phyloP scores from a whole-genome alignment of 1,140 invertebrate genomes.

The Agrilus planipennis region DNA sequence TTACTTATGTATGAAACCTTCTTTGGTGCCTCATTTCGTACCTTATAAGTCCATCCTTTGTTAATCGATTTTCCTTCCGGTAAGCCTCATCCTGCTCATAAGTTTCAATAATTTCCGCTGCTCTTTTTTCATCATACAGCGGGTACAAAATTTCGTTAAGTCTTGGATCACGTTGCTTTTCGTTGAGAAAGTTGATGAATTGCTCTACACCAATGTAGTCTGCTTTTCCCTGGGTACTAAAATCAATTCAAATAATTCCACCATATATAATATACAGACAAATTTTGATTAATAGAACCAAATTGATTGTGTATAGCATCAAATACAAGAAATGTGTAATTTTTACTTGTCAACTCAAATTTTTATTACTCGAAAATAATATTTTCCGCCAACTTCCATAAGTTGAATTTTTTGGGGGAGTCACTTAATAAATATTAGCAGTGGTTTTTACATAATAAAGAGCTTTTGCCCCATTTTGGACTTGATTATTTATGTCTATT shows the following conservation, averaged over 20 bases:
- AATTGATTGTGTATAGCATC: no score
- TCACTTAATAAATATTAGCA: no score
- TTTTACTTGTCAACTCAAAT: no score
- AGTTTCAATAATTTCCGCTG: slow-evolving; percentile 82
- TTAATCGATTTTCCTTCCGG: slow-evolving; percentile 62
- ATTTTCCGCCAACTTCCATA: no score
- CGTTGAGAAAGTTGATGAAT: slow-evolving; percentile 92
- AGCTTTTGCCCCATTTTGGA: no score
- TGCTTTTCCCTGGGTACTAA: slow-evolving; percentile 78
- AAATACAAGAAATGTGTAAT: no score
- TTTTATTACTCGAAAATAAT: no score
- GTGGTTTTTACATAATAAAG: no score
- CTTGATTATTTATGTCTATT: no score
- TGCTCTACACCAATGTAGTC: slow-evolving; percentile 78
- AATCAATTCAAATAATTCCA: slow-evolving; percentile 7
- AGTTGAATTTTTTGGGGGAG: no score
- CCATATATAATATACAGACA: not conserved
- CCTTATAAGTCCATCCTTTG: slow-evolving; percentile 82
- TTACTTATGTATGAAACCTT: slow-evolving; percentile 1
- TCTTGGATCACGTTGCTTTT: slow-evolving; percentile 95
- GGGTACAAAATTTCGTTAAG: slow-evolving; percentile 99
- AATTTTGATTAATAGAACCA: not conserved
- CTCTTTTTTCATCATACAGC: slow-evolving; percentile 89
- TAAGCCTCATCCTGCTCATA: slow-evolving; percentile 85
- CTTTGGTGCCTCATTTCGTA: slow-evolving; percentile 6